Conservation (phyloP, 2,797 vertebrate genomes). For the Falco biarmicus region DNA sequence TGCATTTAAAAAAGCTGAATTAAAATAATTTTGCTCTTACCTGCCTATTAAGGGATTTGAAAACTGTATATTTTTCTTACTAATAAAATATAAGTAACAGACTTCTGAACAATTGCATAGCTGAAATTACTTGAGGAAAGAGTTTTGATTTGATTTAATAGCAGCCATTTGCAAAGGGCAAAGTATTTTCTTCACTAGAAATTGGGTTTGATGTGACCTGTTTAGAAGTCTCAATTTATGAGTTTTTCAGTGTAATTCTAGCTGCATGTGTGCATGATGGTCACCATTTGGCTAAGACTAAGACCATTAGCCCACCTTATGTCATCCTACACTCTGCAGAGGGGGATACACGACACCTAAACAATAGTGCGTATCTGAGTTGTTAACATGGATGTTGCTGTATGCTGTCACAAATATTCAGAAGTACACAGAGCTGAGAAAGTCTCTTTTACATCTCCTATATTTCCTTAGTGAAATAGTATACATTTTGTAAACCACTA, state of each 20-base stretch:
- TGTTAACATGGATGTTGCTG: neutral
- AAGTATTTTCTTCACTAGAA: neutral
- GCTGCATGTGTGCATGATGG: neutral
- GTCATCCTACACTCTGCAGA: neutral
- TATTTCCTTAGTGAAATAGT: neutral
- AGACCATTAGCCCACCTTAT: neutral
- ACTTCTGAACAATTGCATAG: neutral
- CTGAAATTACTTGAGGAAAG: neutral
- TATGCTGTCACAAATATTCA: neutral
- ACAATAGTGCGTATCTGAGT: neutral
- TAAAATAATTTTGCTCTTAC: neutral
- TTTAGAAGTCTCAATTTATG: neutral
- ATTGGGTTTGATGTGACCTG: neutral
- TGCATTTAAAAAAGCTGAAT: neutral
- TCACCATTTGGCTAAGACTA: neutral
- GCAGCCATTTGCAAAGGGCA: neutral
- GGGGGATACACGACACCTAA: accelerated
- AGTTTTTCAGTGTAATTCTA: neutral
- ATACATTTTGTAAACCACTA: neutral
- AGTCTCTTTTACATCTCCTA: accelerated
- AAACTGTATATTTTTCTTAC: neutral
- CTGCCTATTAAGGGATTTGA: neutral
- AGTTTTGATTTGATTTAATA: neutral
- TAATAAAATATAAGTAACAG: neutral
- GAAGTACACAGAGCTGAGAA: neutral